Conservation (phyloP, 2,113 vertebrate species). For the Ifrita kowaldi region DNA sequence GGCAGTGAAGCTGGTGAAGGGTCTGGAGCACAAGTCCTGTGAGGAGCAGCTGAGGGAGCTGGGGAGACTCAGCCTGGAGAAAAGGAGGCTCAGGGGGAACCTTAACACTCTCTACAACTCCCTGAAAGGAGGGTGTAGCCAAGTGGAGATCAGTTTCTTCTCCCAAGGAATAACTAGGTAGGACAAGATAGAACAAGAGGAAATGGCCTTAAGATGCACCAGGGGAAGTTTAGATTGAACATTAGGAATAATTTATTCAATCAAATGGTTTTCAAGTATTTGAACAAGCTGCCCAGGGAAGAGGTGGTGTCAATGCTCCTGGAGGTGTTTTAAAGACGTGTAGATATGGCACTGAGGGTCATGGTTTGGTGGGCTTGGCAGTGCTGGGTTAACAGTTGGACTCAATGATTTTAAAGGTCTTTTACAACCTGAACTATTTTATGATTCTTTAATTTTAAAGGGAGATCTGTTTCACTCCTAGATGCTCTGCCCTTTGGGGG, state of each 20-base stretch:
- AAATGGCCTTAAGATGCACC: neutral
- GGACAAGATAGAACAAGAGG: neutral
- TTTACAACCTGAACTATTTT: neutral
- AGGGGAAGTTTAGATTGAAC: neutral
- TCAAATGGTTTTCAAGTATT: neutral
- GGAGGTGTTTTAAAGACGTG: fast-evolving
- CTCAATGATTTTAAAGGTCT: neutral
- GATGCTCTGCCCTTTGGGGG: neutral
- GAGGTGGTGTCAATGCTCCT: too few relatives aligned
- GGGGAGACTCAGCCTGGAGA: neutral
- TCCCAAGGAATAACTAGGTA: neutral
- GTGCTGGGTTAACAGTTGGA: neutral
- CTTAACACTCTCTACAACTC: fast-evolving
- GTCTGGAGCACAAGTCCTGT: neutral
- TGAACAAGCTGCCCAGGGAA: neutral
- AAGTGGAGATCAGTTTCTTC: neutral
- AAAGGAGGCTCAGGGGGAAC: neutral
- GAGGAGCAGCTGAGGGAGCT: neutral
- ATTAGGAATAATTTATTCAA: neutral
- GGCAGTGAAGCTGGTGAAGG: neutral
- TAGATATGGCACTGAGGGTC: neutral
- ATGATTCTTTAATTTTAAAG: neutral
- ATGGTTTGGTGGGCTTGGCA: neutral
- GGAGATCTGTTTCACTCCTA: neutral
- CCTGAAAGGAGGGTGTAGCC: neutral